Base-by-base conservation (phyloP, 2,888 invertebrate genomes). In the Lydus trimaculatus region DNA sequence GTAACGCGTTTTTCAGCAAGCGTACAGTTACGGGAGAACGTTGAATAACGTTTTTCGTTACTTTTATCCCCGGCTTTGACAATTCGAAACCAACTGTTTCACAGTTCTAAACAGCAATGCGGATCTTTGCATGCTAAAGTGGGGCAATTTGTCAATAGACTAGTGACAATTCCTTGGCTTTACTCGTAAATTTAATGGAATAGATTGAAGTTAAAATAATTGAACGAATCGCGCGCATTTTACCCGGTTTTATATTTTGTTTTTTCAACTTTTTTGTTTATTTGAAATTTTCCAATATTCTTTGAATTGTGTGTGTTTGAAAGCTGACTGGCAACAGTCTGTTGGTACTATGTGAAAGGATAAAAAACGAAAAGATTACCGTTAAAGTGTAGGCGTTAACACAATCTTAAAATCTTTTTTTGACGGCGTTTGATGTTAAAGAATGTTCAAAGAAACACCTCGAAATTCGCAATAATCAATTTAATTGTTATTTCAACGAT, bases 321-420 rank as follows among this genome's bases (percentile, higher is more conserved):
- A 48, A 48, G 48, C 11, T 20, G 48, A 20, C 20, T 48, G 20
- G 48, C 20, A 48, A 43, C n/a, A 43, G 4, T 17, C 9, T 20
- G 20, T 20, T 20, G 20, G 48, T 8, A 11, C 3, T 20, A 11
- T 48, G 17, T 48, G 13, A 8, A 48, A 20, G 20, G 39, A 43
- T 43, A 20, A 0, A 6, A 8, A 20, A 20, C 17, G 7, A 48
- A 48, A 48, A 20, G 20, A 20, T n/a, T 9, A 20, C 20, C 20
- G 20, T 20, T 20, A 48, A 39, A 58, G 59, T 62, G 67, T 68
- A 64, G 67, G 67, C 61, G 67, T 68, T 64, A 64, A 61, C 64
- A 68, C 33, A 61, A 68, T n/a, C n/a, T n/a, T n/a, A 61, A 61
- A 68, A 68, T 64, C n/a, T n/a, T n/a, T n/a, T n/a, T 64, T 68